Base-by-base conservation (phyloP, 2,797 vertebrate species). In the Enteromius paludinosus region DNA sequence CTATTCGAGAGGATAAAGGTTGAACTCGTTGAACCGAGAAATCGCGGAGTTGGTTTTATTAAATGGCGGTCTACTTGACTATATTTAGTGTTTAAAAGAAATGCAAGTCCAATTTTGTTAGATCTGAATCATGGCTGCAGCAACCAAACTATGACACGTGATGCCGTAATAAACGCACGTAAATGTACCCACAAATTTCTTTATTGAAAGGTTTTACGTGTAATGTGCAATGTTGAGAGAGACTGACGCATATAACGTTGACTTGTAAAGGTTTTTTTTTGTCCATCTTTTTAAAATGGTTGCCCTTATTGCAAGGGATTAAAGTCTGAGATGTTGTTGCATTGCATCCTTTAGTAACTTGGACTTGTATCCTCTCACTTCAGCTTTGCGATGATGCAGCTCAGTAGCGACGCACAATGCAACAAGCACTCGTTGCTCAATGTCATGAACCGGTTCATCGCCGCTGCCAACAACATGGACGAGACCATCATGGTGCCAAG, bases 401-500 rank as follows among this genome's bases (percentile, higher is more conserved):
- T 94, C 84, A 92, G 78, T 86, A 87, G 83, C 66, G 94, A 95
- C 88, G 81, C 90, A 0, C 91, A 90, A 84, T 89, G 89, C 90
- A 94, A 94, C 87, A 95, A 95, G 91, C 93, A 95, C 90, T 95
- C 95, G 0, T 92, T 95, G 87, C 86, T 96, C 86, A 95, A 95
- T 68, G 92, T 95, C 89, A 95, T 95, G 95, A 93, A 95, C 90
- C 94, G 93, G 87, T 96, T 96, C 89, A 95, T 96, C 1, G 95
- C 95, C 0, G 95, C 95, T 0, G 90, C 94, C 87, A 96, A 95
- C 92, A 95, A 95, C 92, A 96, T 96, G 95, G 93, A 95, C n/a
- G 94, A 95, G 86, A 96, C 95, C 81, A 94, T 96, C 90, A 95
- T 96, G 94, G 94, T 96, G 89, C 95, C 95, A 14, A 96, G 90